Base-by-base conservation (phyloP, 2,888 invertebrate species). In the Schizaphis graminum region DNA sequence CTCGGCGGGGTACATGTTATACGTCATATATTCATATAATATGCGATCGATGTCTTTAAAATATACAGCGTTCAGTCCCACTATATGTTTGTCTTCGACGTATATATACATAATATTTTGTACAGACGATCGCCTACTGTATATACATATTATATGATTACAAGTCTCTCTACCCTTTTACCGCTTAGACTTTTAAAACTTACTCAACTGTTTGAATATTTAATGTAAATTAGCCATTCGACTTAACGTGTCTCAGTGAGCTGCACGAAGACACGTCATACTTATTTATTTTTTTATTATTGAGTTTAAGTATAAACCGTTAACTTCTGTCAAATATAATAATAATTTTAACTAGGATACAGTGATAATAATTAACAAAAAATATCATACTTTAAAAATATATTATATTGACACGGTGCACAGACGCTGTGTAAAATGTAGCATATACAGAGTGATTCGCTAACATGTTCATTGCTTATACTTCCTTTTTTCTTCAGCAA, bases 41-140 rank as follows among this genome's bases (percentile, higher is more conserved):
- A 77, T 77, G 77, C 77, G 35, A 77, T 77, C 91, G 26, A 91
- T 91, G 91, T 47, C 91, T n/a, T 41, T 41, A 49, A 49, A 91
- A 35, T 92, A 88, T 35, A 77, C 35, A 77, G 77, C 21, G 35
- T 77, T 41, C 35, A 77, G 77, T 77, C 16, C 35, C 35, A 21
- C 77, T 8, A 35, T 8, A 35, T 77, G 35, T 77, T 77, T 77
- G 21, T 77, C 77, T 8, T 77, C 77, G 77, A 0, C 53, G 21
- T 53, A 16, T 77, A 28, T 8, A 28, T 8, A n/a, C n/a, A n/a
- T n/a, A n/a, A 28, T 57, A 8, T 53, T 13, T 16, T 53, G 16
- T 53, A 53, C 16, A 21, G 53, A 53, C 5, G 53, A 53, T 53
- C 53, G 53, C 53, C 53, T 53, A 21, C 53, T 53, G 53, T 53